phyloP scores from a whole-genome alignment of 2,888 invertebrate genomes.

The Ypsolopha sequella region DNA sequence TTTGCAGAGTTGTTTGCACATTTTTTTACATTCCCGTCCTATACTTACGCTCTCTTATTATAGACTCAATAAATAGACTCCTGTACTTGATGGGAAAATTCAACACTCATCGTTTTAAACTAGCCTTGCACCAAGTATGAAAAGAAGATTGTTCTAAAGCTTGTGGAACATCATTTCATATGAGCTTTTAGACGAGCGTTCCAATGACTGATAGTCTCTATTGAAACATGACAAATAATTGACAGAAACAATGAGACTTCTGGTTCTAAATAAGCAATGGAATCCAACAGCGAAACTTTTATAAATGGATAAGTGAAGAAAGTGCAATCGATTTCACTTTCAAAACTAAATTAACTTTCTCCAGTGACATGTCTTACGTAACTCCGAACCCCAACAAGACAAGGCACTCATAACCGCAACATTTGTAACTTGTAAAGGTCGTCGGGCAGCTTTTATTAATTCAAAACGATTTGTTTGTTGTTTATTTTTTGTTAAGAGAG shows the following conservation, averaged over 20 bases:
- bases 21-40: conserved; percentile 66
- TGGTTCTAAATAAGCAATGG: conserved; percentile 25
- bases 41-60: conserved; percentile 49
- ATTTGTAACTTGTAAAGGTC: conserved; percentile 59
- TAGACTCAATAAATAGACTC: conserved; percentile 15
- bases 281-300: conserved; percentile 39
- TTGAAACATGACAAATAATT: conserved; percentile 4
- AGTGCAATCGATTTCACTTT: conserved; percentile 71
- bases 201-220: neutral
- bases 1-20: conserved; percentile 68
- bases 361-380: conserved; percentile 67
- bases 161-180: no score
- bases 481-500: conserved; percentile 11
- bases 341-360: conserved; percentile 71
- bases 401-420: conserved; percentile 53
- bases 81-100: conserved; percentile 2
- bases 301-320: conserved; percentile 64
- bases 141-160: no score
- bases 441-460: conserved; percentile 26
- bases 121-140: no score
- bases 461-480: conserved; percentile 19
- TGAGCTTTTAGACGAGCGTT: neutral
- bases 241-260: conserved; percentile 9
- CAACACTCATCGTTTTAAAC: no score
- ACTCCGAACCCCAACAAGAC: conserved; percentile 44